Evolutionary conservation across 2,888 invertebrate species (phyloP), one percentile per base, ranked within the genome.

Genomic region (Cistogaster globosa): DNA sequence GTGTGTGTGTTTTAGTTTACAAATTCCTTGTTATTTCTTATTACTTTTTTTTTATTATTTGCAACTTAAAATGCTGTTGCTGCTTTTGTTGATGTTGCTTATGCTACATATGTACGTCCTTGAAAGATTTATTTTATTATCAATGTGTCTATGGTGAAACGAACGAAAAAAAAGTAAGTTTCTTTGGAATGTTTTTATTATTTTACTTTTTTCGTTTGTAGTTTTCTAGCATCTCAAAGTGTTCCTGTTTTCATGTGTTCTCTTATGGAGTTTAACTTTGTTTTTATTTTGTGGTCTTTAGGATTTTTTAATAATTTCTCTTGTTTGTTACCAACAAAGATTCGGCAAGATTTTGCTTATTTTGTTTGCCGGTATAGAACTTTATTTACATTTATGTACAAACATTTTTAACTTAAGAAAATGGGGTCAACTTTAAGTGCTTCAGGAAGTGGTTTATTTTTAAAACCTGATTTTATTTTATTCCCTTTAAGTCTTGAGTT

Each of bases 51-150:
- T 63, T 55, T 55, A 38, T 55, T 58, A 51, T 38, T 36, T 67
- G 26, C 65, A 76, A 48, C 65, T 45, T 32, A 12, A 48, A 76
- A 36, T 58, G 51, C 6, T 77, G 48, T 58, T 38, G 68, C 45
- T 69, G 53, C 45, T 63, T 57, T 42, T 69, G 22, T 36, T 69
- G 55, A 42, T 69, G 42, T 62, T 78, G 83, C 72, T 65, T 75
- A 51, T 32, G 32, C 16, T 78, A 76, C 42, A 45, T 71, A 60
- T 81, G 81, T 84, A 71, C 84, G 84, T 84, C 84, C 84, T 84
- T 84, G 84, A 84, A 84, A 84, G 68, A 84, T 81, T 81, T 84
- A 81, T 84, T 84, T 84, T 84, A 81, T 84, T 84, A 84, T 80
- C 71, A 65, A 76, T 32, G 32, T 32, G 32, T 82, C 74, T 74